phyloP scores from a whole-genome alignment of 1,140 invertebrate genomes.

The Diorhabda sublineata region DNA sequence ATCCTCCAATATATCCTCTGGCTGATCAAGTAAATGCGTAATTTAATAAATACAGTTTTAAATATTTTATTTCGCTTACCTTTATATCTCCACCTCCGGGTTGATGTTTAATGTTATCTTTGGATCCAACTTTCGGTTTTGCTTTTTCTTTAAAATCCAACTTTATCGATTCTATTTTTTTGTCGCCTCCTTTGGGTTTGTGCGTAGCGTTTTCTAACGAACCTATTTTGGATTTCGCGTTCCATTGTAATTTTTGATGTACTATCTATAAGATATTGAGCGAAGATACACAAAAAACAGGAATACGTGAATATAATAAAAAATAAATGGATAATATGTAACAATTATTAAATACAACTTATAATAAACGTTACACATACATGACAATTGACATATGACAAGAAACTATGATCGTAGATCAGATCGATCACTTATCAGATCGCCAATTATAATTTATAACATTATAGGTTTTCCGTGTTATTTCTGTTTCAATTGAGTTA shows the following conservation, averaged over 20 bases:
- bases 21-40: constrained; percentile 6
- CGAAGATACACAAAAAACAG: too few species aligned
- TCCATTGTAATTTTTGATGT: constrained; percentile 86
- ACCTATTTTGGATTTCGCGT: constrained; percentile 88
- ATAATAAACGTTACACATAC: too few species aligned
- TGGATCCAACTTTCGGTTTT: constrained; percentile 87
- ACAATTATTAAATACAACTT: too few species aligned
- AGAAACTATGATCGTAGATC: too few species aligned
- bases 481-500: too few species aligned
- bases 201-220: constrained; percentile 91
- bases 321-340: too few species aligned
- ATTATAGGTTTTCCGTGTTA: too few species aligned
- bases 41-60: too few species aligned
- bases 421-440: too few species aligned
- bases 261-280: constrained; percentile 58
- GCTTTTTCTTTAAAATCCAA: constrained; percentile 89
- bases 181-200: constrained; percentile 87
- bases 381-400: too few species aligned
- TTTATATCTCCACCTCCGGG: constrained; percentile 87
- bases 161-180: constrained; percentile 87
- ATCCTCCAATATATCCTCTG: constrained; percentile 20
- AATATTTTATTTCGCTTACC: constrained; percentile 55
- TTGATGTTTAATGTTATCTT: constrained; percentile 83
- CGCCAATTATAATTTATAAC: too few species aligned
- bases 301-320: too few species aligned